A percentile compares a stretch with the other conserved stretches of the same genome.
phyloP scores from a whole-genome alignment of 2,888 invertebrate species.

The Cantharis rufa region DNA sequence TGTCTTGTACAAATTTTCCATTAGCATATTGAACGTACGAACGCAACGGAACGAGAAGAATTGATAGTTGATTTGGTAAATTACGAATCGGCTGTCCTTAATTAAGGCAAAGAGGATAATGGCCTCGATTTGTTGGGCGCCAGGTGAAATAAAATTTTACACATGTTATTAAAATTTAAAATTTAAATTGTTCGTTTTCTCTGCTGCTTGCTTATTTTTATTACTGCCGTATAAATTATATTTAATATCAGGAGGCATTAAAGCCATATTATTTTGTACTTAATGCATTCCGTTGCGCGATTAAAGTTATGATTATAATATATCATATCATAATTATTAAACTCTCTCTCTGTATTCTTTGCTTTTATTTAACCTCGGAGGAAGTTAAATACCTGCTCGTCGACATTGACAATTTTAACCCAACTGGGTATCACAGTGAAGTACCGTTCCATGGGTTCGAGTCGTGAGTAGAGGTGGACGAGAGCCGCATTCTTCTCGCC shows the following conservation, averaged over 20 bases:
- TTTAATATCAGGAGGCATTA: constrained; percentile 20
- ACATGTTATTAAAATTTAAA: constrained; percentile 27
- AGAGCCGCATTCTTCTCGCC: constrained; percentile 37
- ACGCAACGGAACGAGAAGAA: constrained; percentile 3
- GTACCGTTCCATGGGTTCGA: constrained; percentile 41
- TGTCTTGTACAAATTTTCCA: background rate
- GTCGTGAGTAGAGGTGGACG: constrained; percentile 40
- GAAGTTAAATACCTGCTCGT: constrained; percentile 37
- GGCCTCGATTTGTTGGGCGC: constrained; percentile 31
- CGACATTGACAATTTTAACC: constrained; percentile 41
- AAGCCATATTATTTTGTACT: constrained; percentile 20
- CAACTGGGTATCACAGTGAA: constrained; percentile 38
- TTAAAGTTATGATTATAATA: constrained; percentile 30
- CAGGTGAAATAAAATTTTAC: constrained; percentile 32
- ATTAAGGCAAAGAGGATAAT: constrained; percentile 23
- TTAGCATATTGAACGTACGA: background rate
- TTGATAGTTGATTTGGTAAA: constrained; percentile 2
- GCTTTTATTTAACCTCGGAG: constrained; percentile 29
- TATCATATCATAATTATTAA: constrained; percentile 29
- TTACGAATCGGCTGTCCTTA: constrained; percentile 21
- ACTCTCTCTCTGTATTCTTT: constrained; percentile 21
- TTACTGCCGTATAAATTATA: constrained; percentile 24
- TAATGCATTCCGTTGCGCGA: constrained; percentile 28
- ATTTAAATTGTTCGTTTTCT: constrained; percentile 28
- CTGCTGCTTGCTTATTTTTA: constrained; percentile 18